phyloP scores from a whole-genome alignment of 2,888 invertebrate species.

The Branchinecta sandiegonensis region DNA sequence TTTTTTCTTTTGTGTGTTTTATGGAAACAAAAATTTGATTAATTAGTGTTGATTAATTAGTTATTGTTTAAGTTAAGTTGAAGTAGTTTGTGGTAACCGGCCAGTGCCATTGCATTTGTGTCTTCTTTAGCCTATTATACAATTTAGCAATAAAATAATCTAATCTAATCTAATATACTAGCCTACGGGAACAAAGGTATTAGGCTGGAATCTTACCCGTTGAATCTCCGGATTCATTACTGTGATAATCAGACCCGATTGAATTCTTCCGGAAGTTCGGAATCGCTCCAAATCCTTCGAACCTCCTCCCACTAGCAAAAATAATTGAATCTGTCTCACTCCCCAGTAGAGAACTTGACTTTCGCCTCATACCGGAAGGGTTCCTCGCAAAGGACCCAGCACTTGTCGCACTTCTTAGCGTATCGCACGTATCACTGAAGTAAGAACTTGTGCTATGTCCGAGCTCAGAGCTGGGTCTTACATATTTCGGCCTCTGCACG shows the following conservation, averaged over 20 bases:
- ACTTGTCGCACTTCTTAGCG: background rate
- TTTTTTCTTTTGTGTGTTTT: too few relatives aligned
- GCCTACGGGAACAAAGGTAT: too few relatives aligned
- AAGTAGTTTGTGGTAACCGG: too few relatives aligned
- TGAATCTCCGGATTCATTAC: slow-evolving; percentile 2
- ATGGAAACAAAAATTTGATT: too few relatives aligned
- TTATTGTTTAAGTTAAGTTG: too few relatives aligned
- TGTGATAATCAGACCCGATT: background rate
- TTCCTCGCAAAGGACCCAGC: background rate
- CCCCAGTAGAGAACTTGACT: slow-evolving; percentile 11
- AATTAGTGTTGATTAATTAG: too few relatives aligned
- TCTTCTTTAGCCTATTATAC: too few relatives aligned
- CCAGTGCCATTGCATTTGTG: too few relatives aligned
- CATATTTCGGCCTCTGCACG: slow-evolving; percentile 29
- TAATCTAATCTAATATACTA: too few relatives aligned
- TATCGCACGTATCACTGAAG: background rate
- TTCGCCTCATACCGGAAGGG: background rate
- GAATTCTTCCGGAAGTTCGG: slow-evolving; percentile 1
- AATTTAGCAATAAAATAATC: too few relatives aligned
- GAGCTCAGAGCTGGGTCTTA: slow-evolving; percentile 27
- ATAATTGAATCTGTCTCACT: background rate
- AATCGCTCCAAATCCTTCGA: background rate
- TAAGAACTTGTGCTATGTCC: slow-evolving; percentile 16
- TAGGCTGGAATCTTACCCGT: background rate
- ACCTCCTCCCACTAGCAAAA: slow-evolving; percentile 9